Evolutionary conservation across 1,140 invertebrate species (phyloP).

Genomic region (Dufourea novaeangliae): DNA sequence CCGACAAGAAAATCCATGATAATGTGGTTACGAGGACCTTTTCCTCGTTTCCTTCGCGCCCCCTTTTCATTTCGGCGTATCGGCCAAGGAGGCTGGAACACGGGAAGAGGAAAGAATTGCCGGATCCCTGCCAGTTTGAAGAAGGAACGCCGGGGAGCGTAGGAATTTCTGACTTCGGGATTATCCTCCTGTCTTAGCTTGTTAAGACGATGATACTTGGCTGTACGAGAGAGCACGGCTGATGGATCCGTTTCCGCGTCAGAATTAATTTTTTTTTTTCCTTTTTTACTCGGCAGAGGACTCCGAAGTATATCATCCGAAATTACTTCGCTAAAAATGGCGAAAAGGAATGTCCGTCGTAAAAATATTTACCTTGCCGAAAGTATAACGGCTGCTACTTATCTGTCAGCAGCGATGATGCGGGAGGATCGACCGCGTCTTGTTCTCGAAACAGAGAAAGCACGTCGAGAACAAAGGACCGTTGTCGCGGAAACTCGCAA

Average conservation of each 20-base stretch:
- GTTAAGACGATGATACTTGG: no score
- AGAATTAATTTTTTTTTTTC: not conserved
- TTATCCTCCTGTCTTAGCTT: no score
- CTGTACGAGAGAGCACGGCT: not conserved
- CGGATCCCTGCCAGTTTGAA: no score
- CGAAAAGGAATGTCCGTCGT: not conserved
- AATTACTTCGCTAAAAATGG: not conserved
- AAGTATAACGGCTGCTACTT: not conserved
- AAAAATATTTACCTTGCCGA: constrained; percentile 29
- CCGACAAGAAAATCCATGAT: constrained; percentile 52
- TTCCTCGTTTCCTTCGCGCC: not conserved
- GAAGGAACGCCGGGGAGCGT: no score
- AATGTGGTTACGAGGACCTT: constrained; percentile 49
- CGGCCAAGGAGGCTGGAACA: not conserved
- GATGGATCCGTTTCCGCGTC: not conserved
- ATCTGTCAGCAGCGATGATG: not conserved
- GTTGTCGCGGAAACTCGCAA: not conserved
- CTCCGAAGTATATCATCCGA: constrained; percentile 5
- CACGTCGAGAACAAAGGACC: not conserved
- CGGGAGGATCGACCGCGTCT: no score
- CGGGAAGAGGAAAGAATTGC: not conserved
- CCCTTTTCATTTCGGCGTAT: constrained; percentile 21
- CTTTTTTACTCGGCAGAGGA: no score
- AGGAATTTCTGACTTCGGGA: no score
- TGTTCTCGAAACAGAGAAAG: not conserved